Conservation (phyloP, 2,797 vertebrate species). For the Austrolebias charrua region DNA sequence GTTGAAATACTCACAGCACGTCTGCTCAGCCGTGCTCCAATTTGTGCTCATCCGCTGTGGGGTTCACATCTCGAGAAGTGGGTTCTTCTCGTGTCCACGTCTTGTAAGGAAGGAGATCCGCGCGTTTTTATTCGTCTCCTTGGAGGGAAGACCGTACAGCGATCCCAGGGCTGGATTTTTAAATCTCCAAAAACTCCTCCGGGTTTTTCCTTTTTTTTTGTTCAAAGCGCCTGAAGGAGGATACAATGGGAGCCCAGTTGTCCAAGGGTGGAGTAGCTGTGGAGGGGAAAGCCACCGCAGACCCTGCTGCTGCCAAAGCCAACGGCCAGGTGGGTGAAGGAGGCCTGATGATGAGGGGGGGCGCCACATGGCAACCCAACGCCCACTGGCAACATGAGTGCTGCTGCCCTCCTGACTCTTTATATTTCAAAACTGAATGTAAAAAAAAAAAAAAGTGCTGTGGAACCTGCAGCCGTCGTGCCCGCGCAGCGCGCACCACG, state of each 20-base stretch:
- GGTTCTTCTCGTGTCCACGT: conserved; percentile 35
- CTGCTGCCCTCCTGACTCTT: not conserved
- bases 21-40: conserved; percentile 67
- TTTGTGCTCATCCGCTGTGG: conserved; percentile 70
- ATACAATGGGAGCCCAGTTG: conserved; percentile 88
- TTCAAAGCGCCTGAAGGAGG: conserved; percentile 54
- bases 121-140: conserved; percentile 41
- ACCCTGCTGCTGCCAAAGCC: conserved; percentile 82
- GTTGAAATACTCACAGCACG: conserved; percentile 74
- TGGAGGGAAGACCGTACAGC: conserved; percentile 34
- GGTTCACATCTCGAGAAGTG: conserved; percentile 35
- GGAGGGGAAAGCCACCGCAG: conserved; percentile 77
- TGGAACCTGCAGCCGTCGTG: conserved; percentile 12
- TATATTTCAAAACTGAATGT: not conserved
- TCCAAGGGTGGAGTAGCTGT: conserved; percentile 87
- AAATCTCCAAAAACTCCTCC: conserved; percentile 39
- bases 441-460: not conserved
- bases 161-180: conserved; percentile 68
- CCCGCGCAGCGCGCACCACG: conserved; percentile 40
- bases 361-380: conserved; percentile 70
- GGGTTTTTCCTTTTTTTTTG: conserved; percentile 62
- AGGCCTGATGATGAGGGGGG: conserved; percentile 1
- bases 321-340: conserved; percentile 88
- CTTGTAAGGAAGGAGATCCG: conserved; percentile 41
- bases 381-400: conserved; percentile 56